Conservation (phyloP, 2,797 vertebrate genomes). For the Acanthurus leucopareius region DNA sequence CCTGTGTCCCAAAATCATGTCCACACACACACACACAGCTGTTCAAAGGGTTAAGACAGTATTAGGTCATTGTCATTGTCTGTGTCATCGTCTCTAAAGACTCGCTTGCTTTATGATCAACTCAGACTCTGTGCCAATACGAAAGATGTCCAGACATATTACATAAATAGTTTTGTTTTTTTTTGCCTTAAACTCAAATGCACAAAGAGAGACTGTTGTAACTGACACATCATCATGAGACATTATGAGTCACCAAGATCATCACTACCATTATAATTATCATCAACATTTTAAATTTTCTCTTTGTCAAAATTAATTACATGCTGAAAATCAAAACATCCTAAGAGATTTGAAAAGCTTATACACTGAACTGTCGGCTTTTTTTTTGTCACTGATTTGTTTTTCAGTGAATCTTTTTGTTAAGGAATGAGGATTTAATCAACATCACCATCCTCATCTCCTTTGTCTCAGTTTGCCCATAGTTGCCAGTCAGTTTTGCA, state of each 20-base stretch:
- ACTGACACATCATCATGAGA: constrained; percentile 1
- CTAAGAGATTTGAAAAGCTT: not conserved
- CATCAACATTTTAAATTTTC: not conserved
- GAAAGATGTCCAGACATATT: not conserved
- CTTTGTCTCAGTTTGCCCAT: not conserved
- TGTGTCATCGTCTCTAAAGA: not conserved
- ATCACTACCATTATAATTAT: constrained; percentile 1
- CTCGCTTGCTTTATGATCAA: not conserved
- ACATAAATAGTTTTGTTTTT: not conserved
- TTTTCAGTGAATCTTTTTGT: not conserved
- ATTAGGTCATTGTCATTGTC: not conserved
- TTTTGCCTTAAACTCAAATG: not conserved
- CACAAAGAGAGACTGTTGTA: constrained; percentile 18
- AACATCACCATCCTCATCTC: constrained; percentile 1
- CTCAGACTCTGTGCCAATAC: too few species aligned
- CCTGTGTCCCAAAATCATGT: constrained; percentile 35
- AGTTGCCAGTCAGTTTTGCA: not conserved
- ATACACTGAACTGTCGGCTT: not conserved
- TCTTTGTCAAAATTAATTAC: not conserved
- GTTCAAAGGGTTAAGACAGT: not conserved
- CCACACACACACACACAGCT: not conserved
- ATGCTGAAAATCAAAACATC: not conserved
- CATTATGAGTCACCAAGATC: constrained; percentile 29
- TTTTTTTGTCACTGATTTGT: not conserved
- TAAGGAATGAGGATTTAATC: not conserved